Evolutionary conservation across 2,888 invertebrate genomes (phyloP).

Genomic region (Pseudoips prasinana): DNA sequence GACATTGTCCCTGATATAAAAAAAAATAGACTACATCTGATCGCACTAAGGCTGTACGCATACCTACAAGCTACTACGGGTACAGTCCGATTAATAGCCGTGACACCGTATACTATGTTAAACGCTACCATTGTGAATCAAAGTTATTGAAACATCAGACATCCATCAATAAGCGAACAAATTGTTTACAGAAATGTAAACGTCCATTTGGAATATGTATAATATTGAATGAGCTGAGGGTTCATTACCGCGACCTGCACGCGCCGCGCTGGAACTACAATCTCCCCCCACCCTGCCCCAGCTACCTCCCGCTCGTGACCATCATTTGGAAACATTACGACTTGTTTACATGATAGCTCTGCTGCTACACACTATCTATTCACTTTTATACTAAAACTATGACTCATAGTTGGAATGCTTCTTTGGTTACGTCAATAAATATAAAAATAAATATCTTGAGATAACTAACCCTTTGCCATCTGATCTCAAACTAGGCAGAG

Average conservation of each 20-base stretch:
- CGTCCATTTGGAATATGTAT: neutral
- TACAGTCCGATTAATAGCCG: too few species aligned
- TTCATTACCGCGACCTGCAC: conserved; percentile 66
- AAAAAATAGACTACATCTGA: too few species aligned
- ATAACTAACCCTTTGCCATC: too few species aligned
- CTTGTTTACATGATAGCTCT: conserved; percentile 17
- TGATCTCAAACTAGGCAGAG: too few species aligned
- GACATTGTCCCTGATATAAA: too few species aligned
- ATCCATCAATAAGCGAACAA: conserved; percentile 11
- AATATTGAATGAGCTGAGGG: conserved; percentile 24
- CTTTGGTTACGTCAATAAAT: too few species aligned
- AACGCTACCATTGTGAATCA: neutral
- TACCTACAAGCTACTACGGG: too few species aligned
- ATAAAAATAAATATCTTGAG: too few species aligned
- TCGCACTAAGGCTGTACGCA: too few species aligned
- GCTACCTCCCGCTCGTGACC: conserved; percentile 24
- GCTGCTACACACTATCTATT: conserved; percentile 3
- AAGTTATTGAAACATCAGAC: neutral
- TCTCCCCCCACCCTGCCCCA: conserved; percentile 20
- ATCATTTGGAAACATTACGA: conserved; percentile 23
- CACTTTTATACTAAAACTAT: conserved; percentile 5
- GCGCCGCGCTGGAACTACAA: conserved; percentile 34
- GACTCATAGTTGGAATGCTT: too few species aligned
- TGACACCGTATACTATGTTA: too few species aligned
- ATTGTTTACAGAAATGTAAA: conserved; percentile 12